Evolutionary conservation across 2,797 vertebrate species (phyloP).

Genomic region (Pyrocephalus nanus): DNA sequence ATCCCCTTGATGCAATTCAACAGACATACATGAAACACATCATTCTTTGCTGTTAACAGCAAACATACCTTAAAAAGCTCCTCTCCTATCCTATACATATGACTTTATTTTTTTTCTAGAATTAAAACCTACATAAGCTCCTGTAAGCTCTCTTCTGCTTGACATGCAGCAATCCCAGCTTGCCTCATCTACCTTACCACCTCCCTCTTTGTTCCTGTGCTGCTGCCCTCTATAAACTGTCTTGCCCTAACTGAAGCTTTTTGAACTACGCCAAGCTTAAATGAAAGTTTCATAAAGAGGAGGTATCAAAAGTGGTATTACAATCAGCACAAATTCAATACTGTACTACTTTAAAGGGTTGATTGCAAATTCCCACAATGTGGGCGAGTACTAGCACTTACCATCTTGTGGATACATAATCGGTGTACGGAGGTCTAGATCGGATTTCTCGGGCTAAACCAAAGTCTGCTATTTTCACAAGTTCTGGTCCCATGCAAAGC

Average conservation of each 20-base stretch:
- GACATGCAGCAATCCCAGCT: not conserved
- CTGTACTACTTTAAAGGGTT: not conserved
- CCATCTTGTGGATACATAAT: conserved; percentile 85
- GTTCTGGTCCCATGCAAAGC: conserved; percentile 85
- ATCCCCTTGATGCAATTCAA: not conserved
- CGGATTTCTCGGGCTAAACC: conserved; percentile 83
- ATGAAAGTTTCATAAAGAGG: not conserved
- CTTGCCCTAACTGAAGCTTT: not conserved
- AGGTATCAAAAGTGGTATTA: not conserved
- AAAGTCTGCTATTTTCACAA: conserved; percentile 85
- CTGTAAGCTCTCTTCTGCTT: not conserved
- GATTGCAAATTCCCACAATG: not conserved
- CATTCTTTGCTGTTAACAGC: not conserved
- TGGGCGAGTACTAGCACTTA: not conserved
- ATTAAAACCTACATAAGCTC: not conserved
- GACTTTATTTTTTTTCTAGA: not conserved
- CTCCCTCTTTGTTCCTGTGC: not conserved
- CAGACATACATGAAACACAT: not conserved
- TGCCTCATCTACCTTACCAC: not conserved
- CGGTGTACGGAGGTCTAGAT: conserved; percentile 82
- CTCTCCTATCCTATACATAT: not conserved
- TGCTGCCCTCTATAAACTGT: not conserved
- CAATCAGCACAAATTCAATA: not conserved
- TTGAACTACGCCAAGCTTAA: not conserved
- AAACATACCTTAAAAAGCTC: not conserved